Conservation (phyloP, 1,140 invertebrate genomes). For the Apolygus lucorum region DNA sequence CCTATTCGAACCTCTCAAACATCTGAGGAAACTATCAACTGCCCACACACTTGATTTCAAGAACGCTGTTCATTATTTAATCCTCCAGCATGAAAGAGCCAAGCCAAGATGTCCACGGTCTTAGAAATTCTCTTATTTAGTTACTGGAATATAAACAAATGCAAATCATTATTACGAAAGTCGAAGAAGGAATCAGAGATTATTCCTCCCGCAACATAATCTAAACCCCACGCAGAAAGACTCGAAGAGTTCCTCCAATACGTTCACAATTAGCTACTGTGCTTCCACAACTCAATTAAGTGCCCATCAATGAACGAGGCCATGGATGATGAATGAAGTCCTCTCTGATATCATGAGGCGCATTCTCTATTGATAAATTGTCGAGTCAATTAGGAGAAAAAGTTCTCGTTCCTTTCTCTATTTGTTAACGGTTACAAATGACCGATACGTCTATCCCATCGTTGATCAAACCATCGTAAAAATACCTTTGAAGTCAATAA, state of each 20-base stretch:
- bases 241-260: background rate
- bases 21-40: no score
- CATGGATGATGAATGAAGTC: slow-evolving; percentile 2
- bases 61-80: no score
- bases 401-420: slow-evolving; percentile 13
- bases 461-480: slow-evolving; percentile 10
- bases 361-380: slow-evolving; percentile 11
- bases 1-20: no score
- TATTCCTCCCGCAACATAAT: no score
- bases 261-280: slow-evolving; percentile 1
- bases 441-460: slow-evolving; percentile 7
- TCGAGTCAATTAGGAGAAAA: slow-evolving; percentile 11
- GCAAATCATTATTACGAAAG: no score
- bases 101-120: no score
- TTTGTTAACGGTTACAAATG: slow-evolving; percentile 11
- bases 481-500: slow-evolving; percentile 1
- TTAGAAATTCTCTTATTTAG: no score
- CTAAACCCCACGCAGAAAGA: no score
- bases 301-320: slow-evolving; percentile 4
- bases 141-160: no score
- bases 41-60: no score
- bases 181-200: no score
- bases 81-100: no score
- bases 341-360: slow-evolving; percentile 2
- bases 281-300: background rate